A percentile compares a stretch with the other conserved stretches of the same genome.
These are phyloP conservation scores for Rhingia campestris DNA, from an alignment of 2,888 invertebrate genomes.

Conservation along the genomic window DNA sequence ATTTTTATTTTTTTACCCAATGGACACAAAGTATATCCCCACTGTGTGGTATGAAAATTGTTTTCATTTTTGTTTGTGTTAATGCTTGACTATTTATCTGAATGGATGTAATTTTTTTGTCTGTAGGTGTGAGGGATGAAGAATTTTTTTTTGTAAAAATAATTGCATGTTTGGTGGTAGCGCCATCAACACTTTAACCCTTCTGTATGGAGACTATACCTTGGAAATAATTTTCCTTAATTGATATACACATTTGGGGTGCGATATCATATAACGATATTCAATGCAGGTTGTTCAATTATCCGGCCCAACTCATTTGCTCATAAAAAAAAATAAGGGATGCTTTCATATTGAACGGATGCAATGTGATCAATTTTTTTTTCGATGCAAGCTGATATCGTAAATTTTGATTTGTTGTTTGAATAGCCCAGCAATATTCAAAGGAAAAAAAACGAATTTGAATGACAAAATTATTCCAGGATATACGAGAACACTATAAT, in stretches of 20 bases:
- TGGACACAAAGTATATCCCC: neutral
- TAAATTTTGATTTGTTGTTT: conserved; percentile 57
- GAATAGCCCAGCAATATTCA: neutral
- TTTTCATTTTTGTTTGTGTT: conserved; percentile 31
- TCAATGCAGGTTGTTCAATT: conserved; percentile 39
- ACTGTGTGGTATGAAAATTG: neutral
- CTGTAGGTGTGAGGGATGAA: conserved; percentile 3
- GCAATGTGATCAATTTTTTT: conserved; percentile 1
- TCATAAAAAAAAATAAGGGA: neutral
- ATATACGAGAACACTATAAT: neutral
- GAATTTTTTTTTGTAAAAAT: conserved; percentile 38
- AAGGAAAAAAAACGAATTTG: conserved; percentile 11
- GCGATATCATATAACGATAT: conserved; percentile 4
- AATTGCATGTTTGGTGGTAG: conserved; percentile 43
- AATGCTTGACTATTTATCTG: conserved; percentile 64
- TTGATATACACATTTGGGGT: conserved; percentile 47
- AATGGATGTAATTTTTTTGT: neutral
- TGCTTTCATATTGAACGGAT: neutral
- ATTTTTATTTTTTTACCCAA: conserved; percentile 5
- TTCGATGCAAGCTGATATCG: conserved; percentile 29
- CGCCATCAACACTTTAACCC: conserved; percentile 4
- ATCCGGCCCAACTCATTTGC: conserved; percentile 2
- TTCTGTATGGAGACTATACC: neutral
- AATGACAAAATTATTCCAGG: conserved; percentile 47
- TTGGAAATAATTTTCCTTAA: conserved; percentile 53